phyloP scores from a whole-genome alignment of 2,113 vertebrate genomes.

The Sylvilagus bachmani region DNA sequence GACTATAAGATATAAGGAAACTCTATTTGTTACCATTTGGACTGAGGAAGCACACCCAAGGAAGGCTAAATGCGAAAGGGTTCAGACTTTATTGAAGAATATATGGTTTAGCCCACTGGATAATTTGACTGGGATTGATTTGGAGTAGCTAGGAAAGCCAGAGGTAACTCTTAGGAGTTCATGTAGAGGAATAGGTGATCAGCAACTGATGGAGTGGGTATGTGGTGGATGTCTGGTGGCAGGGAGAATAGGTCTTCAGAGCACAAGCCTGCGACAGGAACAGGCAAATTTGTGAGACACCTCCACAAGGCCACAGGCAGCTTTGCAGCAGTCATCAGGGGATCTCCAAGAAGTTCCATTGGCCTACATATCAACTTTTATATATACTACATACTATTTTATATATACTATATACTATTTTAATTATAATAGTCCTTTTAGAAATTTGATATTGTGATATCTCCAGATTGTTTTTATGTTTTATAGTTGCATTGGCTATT shows the following conservation, averaged over 20 bases:
- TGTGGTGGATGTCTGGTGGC: background rate
- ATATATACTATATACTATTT: too few relatives aligned
- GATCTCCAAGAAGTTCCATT: too few relatives aligned
- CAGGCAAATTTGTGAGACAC: background rate
- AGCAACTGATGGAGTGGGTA: background rate
- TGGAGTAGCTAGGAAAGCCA: background rate
- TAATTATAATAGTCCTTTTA: too few relatives aligned
- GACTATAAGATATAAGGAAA: background rate
- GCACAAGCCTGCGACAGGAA: background rate
- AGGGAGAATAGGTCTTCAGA: background rate
- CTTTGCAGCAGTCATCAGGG: background rate
- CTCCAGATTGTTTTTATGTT: too few relatives aligned
- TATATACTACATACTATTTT: too few relatives aligned
- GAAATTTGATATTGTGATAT: too few relatives aligned
- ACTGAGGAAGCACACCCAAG: background rate
- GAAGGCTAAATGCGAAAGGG: too few relatives aligned
- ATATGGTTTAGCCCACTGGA: too few relatives aligned
- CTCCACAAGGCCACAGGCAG: background rate
- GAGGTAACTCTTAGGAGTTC: background rate
- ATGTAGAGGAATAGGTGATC: background rate
- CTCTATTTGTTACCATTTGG: background rate
- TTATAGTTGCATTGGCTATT: too few relatives aligned
- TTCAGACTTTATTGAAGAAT: too few relatives aligned
- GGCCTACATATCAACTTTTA: too few relatives aligned
- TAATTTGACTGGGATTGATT: background rate